A percentile compares a stretch with the other conserved stretches of the same genome.
phyloP scores from a whole-genome alignment of 2,113 vertebrate genomes.

The Machaerirhynchus nigripectus region DNA sequence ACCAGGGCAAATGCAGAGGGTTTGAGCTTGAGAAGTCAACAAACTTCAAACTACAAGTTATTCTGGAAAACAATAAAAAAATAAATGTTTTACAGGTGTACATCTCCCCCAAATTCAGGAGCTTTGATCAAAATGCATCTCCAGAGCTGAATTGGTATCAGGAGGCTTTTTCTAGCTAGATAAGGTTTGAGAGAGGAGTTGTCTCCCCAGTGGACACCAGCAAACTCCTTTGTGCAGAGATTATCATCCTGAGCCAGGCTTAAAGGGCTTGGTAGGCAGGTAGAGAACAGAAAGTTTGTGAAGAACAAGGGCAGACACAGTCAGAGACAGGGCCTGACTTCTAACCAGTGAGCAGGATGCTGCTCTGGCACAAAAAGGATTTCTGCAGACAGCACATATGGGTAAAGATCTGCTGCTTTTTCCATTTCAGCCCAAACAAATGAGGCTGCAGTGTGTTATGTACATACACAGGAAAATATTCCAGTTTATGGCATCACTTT shows the following conservation, averaged over 20 bases:
- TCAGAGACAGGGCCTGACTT: background rate
- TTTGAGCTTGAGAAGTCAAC: background rate
- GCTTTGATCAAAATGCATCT: background rate
- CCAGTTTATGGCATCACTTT: slow-evolving; percentile 1
- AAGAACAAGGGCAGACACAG: background rate
- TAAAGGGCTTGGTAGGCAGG: background rate
- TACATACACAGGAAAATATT: slow-evolving; percentile 16
- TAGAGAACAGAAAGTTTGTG: background rate
- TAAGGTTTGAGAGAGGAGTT: background rate
- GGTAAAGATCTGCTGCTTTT: background rate
- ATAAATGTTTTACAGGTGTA: background rate
- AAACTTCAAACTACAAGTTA: background rate
- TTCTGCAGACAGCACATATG: background rate
- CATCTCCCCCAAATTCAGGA: background rate
- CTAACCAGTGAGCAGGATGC: background rate
- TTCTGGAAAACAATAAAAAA: background rate
- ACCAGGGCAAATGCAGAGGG: background rate
- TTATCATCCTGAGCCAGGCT: background rate
- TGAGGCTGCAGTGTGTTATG: background rate
- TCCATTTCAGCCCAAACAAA: background rate
- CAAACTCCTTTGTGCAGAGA: background rate
- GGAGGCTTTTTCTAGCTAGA: background rate
- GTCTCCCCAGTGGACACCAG: background rate
- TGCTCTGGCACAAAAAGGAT: background rate
- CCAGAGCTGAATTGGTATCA: background rate